Evolutionary conservation across 2,797 vertebrate genomes (phyloP), one percentile per base, ranked within the genome.

Genomic region (Philypnodon macrostomus): DNA sequence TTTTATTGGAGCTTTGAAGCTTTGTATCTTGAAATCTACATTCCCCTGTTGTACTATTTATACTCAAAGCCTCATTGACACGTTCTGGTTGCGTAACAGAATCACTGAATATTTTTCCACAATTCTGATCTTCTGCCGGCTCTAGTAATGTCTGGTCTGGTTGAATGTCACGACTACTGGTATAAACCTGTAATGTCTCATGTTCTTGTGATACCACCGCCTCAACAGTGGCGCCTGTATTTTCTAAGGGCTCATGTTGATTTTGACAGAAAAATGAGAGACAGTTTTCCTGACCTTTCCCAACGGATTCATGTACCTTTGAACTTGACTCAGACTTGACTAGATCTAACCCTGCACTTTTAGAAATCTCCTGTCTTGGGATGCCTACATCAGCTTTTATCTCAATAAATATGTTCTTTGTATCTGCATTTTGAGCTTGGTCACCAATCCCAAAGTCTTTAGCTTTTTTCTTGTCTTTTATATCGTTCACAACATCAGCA

Each of bases 21-120:
- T 56, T 50, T 64, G 56, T 47, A 61, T 62, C 67, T 60, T 40
- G 56, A 60, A 70, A 74, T 69, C 79, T 58, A 80, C 67, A 67
- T 32, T 58, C 52, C 46, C 61, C 48, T 1, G 23, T 56, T 61
- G 62, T 66, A 59, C 47, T n/a, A 44, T 45, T 54, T 59, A 71
- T 72, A 18, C 42, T 53, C 4, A 64, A 38, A 39, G 63, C 50
- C 23, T 53, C 68, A 69, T 46, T 54, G 18, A 35, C 48, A 11
- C 30, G 53, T 45, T 56, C 70, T 50, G 56, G 37, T 41, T 61
- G 46, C 34, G 0, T 23, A 44, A 54, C 35, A 49, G 44, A 8
- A 52, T 63, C 48, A 41, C 39, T 40, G 30, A 33, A 44, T 47
- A 32, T 36, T 45, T 70, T 42, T 56, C 26, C 51, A 41, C 23